phyloP scores from a whole-genome alignment of 2,113 vertebrate genomes.

The Silurus meridionalis region DNA sequence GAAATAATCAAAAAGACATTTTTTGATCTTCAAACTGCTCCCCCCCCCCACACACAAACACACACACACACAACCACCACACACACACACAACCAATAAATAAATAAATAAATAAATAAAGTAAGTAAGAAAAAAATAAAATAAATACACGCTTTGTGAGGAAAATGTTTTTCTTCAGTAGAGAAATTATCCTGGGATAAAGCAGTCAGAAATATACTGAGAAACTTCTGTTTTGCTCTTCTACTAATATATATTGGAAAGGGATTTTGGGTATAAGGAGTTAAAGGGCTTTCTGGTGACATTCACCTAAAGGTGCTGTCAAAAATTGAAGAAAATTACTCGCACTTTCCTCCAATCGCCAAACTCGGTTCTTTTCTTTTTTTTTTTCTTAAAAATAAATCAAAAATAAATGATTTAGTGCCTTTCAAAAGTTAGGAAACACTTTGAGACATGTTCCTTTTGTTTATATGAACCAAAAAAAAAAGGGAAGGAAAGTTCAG shows the following conservation, averaged over 20 bases:
- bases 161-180: constrained; percentile 21
- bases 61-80: too few species aligned
- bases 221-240: not conserved
- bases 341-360: not conserved
- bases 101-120: too few species aligned
- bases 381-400: too few species aligned
- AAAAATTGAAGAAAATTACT: constrained; percentile 14
- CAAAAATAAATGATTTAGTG: too few species aligned
- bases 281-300: constrained; percentile 22
- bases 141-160: not conserved
- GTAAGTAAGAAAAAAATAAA: not conserved
- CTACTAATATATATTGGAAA: constrained; percentile 25
- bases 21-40: not conserved
- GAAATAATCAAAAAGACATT: not conserved
- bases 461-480: not conserved
- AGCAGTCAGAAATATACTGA: constrained; percentile 19
- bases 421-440: too few species aligned
- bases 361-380: not conserved
- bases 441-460: not conserved
- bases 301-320: constrained; percentile 9
- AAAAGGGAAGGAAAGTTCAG: too few species aligned
- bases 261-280: constrained; percentile 30
- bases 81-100: too few species aligned
- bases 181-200: constrained; percentile 18
- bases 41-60: too few species aligned